Evolutionary conservation across 2,888 invertebrate species (phyloP).

Genomic region (Hydroisotoma schaefferi): DNA sequence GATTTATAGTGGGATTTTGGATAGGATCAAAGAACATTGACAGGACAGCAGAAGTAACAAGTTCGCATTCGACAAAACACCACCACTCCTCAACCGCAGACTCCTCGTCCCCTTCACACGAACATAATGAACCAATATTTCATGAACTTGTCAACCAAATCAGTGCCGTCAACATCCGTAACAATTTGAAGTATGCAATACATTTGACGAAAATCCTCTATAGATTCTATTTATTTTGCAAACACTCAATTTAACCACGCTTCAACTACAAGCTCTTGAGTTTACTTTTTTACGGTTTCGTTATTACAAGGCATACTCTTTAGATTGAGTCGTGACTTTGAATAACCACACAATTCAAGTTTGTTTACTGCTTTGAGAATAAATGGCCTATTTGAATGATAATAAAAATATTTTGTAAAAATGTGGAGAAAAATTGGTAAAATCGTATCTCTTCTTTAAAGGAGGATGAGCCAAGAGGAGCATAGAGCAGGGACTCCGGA

Average conservation of each 20-base stretch:
- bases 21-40: conserved; percentile 38
- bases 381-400: no score
- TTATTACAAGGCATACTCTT: background rate
- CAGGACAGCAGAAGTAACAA: conserved; percentile 1
- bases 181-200: conserved; percentile 46
- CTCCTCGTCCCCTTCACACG: conserved; percentile 26
- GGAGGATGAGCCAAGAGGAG: conserved; percentile 47
- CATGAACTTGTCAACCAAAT: conserved; percentile 43
- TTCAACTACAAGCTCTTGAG: no score
- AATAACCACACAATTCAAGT: no score
- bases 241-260: background rate
- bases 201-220: background rate
- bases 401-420: no score
- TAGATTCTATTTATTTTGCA: background rate
- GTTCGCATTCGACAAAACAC: conserved; percentile 28
- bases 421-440: background rate
- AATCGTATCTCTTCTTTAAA: conserved; percentile 17
- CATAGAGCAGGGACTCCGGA: conserved; percentile 46
- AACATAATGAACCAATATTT: conserved; percentile 41
- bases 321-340: no score
- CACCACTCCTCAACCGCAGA: conserved; percentile 8
- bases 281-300: no score
- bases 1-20: conserved; percentile 44
- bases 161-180: conserved; percentile 44
- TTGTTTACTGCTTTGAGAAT: no score